Base-by-base conservation (phyloP, 2,113 vertebrate species). In the Dendropsophus ebraccatus region DNA sequence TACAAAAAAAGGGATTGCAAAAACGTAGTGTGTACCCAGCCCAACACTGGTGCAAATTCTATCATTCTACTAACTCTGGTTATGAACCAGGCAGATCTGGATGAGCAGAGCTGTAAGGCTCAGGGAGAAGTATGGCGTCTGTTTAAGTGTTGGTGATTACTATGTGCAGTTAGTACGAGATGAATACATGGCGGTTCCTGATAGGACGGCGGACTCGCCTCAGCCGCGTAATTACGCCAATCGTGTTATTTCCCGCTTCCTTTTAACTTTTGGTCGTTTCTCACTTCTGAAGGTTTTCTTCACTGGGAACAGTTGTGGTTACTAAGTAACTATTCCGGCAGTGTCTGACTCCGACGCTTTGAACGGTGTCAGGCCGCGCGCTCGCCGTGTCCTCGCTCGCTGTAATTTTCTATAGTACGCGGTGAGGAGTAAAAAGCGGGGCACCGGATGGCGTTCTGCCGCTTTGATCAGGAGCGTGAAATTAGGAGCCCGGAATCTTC, bases 401-500 rank as follows among this genome's bases (percentile, higher is more conserved):
- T 84, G 32, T 0, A 0, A 25, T 1, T 65, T 72, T 82, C 58
- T 74, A 1, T 76, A 72, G 76, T 84, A 8, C 19, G 12, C 5
- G 56, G 19, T n/a, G 4, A 32, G 41, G 37, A 77, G 86, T 23
- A 74, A 88, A 85, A 86, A 72, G 25, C 49, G 49, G 37, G 75
- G 1, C 14, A 60, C 19, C 16, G 52, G 72, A 80, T 60, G 49
- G 65, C 10, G 70, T 35, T 85, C n/a, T n/a, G n/a, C n/a, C n/a
- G 23, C 86, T 67, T 73, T 84, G 58, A 86, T 37, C 41, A 17
- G 10, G 2, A 77, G 1, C 75, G 67, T 35, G 79, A 88, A 88
- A 88, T 78, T 41, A 86, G 13, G 54, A 89, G 62, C 14, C n/a
- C 69, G 58, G 83, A 72, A 72, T 47, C 14, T 87, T 87, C 74